Percentiles rank a stretch among this genome's conserved stretches.
phyloP scores from a whole-genome alignment of 2,888 invertebrate species.

The Andrena bicolor region DNA sequence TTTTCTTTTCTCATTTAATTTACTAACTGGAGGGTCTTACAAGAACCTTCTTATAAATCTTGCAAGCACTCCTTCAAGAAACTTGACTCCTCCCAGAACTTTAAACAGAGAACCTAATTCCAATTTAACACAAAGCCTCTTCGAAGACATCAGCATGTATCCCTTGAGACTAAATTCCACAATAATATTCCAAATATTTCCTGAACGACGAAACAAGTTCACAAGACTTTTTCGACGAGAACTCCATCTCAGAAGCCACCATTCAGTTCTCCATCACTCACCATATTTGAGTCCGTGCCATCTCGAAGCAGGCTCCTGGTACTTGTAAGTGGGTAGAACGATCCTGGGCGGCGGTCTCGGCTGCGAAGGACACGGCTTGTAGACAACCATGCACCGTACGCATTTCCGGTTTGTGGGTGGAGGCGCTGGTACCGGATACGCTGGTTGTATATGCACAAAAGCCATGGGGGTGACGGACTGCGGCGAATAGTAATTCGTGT shows the following conservation, averaged over 20 bases:
- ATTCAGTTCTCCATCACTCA: constrained; percentile 54
- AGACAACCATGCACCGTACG: constrained; percentile 80
- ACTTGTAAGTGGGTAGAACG: constrained; percentile 74
- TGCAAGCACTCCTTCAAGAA: too few species aligned
- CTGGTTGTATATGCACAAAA: constrained; percentile 81
- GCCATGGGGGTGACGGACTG: constrained; percentile 77
- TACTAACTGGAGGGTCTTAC: too few species aligned
- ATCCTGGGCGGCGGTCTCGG: constrained; percentile 73
- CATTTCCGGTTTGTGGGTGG: constrained; percentile 78
- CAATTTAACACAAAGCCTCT: too few species aligned
- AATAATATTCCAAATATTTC: too few species aligned
- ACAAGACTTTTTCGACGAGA: too few species aligned
- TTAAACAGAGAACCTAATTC: too few species aligned
- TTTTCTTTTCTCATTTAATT: not conserved
- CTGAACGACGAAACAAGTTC: too few species aligned
- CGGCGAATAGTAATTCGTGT: constrained; percentile 70
- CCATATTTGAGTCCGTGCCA: constrained; percentile 80
- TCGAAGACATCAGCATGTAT: too few species aligned
- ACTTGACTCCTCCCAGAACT: too few species aligned
- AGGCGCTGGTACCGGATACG: constrained; percentile 62
- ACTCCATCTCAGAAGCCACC: too few species aligned
- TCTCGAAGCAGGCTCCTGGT: constrained; percentile 75
- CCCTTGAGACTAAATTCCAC: too few species aligned
- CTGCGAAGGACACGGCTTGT: constrained; percentile 79
- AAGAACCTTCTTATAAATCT: too few species aligned